Evolutionary conservation across 1,140 invertebrate genomes (phyloP), one percentile per base, ranked within the genome.

Genomic region (Ceratitis capitata): DNA sequence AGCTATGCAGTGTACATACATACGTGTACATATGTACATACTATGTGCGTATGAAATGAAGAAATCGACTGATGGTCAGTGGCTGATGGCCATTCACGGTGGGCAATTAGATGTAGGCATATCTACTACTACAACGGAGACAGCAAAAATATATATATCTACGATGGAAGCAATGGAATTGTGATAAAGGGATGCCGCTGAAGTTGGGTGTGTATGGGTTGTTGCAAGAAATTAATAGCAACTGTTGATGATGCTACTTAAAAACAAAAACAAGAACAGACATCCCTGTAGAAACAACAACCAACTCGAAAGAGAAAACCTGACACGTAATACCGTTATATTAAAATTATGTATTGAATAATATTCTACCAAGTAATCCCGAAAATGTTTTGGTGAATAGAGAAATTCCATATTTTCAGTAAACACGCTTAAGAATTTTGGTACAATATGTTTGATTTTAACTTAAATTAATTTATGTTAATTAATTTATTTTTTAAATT

Each of bases 201-300:
- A 19, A 1, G 26, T 0, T 19, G 39, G 51, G n/a, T 56, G 69
- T 47, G 39, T 35, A 26, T 78, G 69, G 69, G n/a, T 78, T 42
- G 69, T 16, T 45, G 58, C 9, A 64, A 47, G 69, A 78, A 78
- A 78, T 78, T 78, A 78, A 78, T 78, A 78, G 69, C 39, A n/a
- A 12, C 19, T 19, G 69, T 78, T 78, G 69, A 78, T 78, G 69
- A 78, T 78, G 69, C 69, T 47, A 78, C 69, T 78, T 45, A 45
- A 78, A 35, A 78, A 78, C 35, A 78, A 78, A 35, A 78, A 78
- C 69, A 78, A 78, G 9, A 26, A 19, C 6, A 78, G n/a, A n/a
- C 69, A 78, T 10, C 6, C 5, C n/a, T n/a, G n/a, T n/a, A n/a
- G n/a, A n/a, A n/a, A n/a, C n/a, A n/a, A 26, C 23, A 61, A 6